Conservation (phyloP, 2,888 invertebrate species). For the Epirrhoe alternata region DNA sequence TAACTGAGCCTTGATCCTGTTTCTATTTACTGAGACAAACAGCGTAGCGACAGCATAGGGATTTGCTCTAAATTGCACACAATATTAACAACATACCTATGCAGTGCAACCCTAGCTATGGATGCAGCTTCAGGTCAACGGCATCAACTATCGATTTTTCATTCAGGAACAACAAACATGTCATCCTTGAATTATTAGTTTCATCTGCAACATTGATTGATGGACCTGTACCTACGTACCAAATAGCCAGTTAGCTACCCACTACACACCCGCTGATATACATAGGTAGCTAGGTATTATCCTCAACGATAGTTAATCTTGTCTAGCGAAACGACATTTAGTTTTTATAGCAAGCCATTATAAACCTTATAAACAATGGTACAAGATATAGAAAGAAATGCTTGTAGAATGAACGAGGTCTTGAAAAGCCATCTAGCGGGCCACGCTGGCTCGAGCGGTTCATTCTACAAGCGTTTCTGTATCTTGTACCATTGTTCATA, state of each 20-base stretch:
- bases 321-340: too few species aligned
- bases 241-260: not conserved
- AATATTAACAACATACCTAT: not conserved
- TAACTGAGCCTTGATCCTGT: too few species aligned
- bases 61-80: not conserved
- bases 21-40: too few species aligned
- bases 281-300: not conserved
- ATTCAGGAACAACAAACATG: not conserved
- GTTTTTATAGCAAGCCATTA: too few species aligned
- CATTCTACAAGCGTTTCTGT: too few species aligned
- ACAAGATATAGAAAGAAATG: too few species aligned
- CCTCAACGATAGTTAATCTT: not conserved
- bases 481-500: too few species aligned
- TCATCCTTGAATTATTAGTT: not conserved
- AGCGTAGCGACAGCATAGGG: too few species aligned
- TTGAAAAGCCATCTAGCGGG: too few species aligned
- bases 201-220: conserved; percentile 2
- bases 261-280: not conserved
- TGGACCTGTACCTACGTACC: not conserved
- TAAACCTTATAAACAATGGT: too few species aligned
- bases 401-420: too few species aligned
- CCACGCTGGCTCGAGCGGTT: too few species aligned
- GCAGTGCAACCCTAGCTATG: not conserved
- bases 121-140: conserved; percentile 15
- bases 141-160: conserved; percentile 17